Evolutionary conservation across 2,888 invertebrate species (phyloP).

Genomic region (Conchocele bisecta): DNA sequence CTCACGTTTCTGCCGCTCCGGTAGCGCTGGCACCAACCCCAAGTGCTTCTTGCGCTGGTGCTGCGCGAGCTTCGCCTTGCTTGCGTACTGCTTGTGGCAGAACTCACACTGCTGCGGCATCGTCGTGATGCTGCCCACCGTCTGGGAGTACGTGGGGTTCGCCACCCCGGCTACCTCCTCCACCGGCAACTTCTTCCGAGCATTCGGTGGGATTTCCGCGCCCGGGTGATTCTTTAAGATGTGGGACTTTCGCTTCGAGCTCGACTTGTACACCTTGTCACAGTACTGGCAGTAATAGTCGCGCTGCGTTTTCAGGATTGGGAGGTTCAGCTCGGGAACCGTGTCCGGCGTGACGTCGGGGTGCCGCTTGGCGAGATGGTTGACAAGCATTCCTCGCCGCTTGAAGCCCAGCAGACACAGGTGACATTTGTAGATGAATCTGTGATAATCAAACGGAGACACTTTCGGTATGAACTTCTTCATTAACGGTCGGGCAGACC

Average conservation of each 20-base stretch:
- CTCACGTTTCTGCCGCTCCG: conserved; percentile 49
- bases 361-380: conserved; percentile 90
- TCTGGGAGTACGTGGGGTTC: conserved; percentile 87
- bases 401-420: conserved; percentile 90
- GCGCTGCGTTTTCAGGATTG: conserved; percentile 89
- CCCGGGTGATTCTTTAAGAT: conserved; percentile 93
- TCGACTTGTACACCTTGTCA: conserved; percentile 90
- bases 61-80: conserved; percentile 86
- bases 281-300: conserved; percentile 94
- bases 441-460: conserved; percentile 87
- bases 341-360: conserved; percentile 86
- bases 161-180: conserved; percentile 84
- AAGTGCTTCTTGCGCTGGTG: conserved; percentile 84
- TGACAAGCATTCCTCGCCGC: conserved; percentile 92
- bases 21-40: conserved; percentile 51
- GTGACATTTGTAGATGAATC: conserved; percentile 90
- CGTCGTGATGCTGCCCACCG: conserved; percentile 89
- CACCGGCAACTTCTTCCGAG: conserved; percentile 72
- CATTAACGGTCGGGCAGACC: conserved; percentile 41
- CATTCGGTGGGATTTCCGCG: conserved; percentile 85
- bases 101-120: conserved; percentile 89
- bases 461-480: conserved; percentile 86
- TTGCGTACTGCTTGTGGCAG: conserved; percentile 94
- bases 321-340: conserved; percentile 89
- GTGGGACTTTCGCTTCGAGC: conserved; percentile 92